Percentiles rank a stretch among this genome's conserved stretches.
Conservation (phyloP, 2,888 invertebrate genomes). For the Coleophora flavipennella region DNA sequence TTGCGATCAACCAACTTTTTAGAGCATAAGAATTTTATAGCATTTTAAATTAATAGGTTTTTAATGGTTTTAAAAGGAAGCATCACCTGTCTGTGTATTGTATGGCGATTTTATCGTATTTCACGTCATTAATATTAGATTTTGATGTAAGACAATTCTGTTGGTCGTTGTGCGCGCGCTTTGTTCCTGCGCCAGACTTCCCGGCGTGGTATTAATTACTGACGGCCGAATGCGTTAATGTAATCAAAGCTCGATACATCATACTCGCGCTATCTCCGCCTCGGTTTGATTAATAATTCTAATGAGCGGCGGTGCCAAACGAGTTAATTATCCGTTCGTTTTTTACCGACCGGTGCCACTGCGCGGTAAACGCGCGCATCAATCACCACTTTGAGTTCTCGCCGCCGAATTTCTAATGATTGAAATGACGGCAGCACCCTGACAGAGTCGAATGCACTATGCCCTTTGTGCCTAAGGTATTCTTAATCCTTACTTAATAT, state of each 20-base stretch:
- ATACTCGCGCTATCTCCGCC: constrained; percentile 64
- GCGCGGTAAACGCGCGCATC: constrained; percentile 68
- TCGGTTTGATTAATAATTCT: constrained; percentile 70
- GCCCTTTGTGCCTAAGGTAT: neutral
- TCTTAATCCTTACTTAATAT: too few relatives aligned
- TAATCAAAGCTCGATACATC: constrained; percentile 72
- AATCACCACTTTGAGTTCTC: constrained; percentile 60
- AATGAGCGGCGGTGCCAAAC: constrained; percentile 72
- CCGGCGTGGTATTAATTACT: constrained; percentile 66
- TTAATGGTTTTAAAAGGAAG: too few relatives aligned
- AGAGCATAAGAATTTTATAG: too few relatives aligned
- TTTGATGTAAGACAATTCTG: constrained; percentile 12
- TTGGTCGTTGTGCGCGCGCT: constrained; percentile 13
- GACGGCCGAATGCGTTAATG: constrained; percentile 59
- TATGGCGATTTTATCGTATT: constrained; percentile 20
- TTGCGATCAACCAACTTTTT: too few relatives aligned
- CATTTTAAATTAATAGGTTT: too few relatives aligned
- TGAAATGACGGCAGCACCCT: constrained; percentile 39
- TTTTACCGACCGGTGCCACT: constrained; percentile 59
- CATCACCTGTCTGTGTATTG: too few relatives aligned
- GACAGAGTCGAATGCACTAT: constrained; percentile 28
- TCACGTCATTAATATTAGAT: constrained; percentile 39
- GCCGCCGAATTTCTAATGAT: constrained; percentile 64
- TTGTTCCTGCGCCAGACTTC: constrained; percentile 41
- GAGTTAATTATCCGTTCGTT: constrained; percentile 70